Conservation (phyloP, 2,888 invertebrate genomes). For the Caenorhabditis sp. region DNA sequence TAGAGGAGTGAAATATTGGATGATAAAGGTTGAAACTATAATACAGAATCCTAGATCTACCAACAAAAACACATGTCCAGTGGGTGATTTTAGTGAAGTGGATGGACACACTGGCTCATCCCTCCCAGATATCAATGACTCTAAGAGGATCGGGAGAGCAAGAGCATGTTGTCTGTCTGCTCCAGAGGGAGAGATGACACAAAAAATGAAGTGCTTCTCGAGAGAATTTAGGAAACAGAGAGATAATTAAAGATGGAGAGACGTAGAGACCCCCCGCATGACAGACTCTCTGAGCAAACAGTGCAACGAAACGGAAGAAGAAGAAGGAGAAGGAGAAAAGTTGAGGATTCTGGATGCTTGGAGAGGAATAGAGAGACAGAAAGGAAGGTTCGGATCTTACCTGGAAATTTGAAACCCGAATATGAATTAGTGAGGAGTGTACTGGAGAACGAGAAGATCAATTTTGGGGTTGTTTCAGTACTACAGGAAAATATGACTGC, state of each 20-base stretch:
- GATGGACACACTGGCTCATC: conserved; percentile 24
- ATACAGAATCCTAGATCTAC: neutral
- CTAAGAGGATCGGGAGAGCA: conserved; percentile 29
- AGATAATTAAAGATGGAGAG: conserved; percentile 38
- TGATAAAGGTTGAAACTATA: neutral
- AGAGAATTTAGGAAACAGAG: conserved; percentile 12
- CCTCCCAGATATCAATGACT: conserved; percentile 44
- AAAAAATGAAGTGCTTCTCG: conserved; percentile 23
- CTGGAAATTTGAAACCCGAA: conserved; percentile 28
- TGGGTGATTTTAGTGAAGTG: conserved; percentile 18
- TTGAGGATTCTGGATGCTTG: conserved; percentile 24
- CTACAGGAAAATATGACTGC: no score
- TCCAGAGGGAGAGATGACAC: conserved; percentile 13
- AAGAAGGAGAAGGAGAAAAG: neutral
- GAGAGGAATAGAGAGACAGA: conserved; percentile 8
- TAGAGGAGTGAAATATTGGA: neutral
- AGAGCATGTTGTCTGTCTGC: conserved; percentile 34
- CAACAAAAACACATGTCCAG: neutral
- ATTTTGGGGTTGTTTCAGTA: no score
- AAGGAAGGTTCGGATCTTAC: conserved; percentile 6
- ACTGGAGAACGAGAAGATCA: neutral
- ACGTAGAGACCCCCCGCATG: conserved; percentile 41
- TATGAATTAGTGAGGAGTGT: conserved; percentile 1
- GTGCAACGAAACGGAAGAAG: conserved; percentile 35
- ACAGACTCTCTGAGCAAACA: conserved; percentile 53